A percentile compares a stretch with the other conserved stretches of the same genome.
phyloP scores from a whole-genome alignment of 30 jellyfish, hydroid and myxozoan species.

The Turritopsis rubra region DNA sequence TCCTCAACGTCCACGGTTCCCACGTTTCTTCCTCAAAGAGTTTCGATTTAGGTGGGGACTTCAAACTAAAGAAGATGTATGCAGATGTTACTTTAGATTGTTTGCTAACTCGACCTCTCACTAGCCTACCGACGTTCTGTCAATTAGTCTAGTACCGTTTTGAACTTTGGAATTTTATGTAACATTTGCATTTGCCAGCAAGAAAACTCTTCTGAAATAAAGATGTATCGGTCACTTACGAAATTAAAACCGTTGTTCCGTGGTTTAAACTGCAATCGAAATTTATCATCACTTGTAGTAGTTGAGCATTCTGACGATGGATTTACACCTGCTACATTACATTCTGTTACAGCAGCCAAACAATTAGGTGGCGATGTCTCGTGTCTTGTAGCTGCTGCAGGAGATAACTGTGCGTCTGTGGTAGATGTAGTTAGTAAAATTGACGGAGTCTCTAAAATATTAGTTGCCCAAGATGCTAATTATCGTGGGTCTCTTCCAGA shows the following conservation, averaged over 20 bases:
- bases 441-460: conserved; percentile 60
- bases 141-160: background rate
- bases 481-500: conserved; percentile 89
- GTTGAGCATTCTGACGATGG: conserved; percentile 74
- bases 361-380: conserved; percentile 87
- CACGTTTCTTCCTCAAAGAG: background rate
- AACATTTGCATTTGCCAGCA: background rate
- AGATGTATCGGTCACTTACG: background rate
- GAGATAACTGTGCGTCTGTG: conserved; percentile 72
- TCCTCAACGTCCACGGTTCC: background rate
- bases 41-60: background rate
- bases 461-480: conserved; percentile 69
- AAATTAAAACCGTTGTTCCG: background rate
- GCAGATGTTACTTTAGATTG: background rate
- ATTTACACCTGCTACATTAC: conserved; percentile 51
- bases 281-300: conserved; percentile 80
- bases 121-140: background rate
- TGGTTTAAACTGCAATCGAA: conserved; percentile 17
- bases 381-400: conserved; percentile 74
- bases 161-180: background rate
- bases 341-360: conserved; percentile 93
- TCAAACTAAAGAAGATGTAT: background rate
- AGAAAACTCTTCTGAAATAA: background rate
- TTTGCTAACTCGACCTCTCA: background rate
- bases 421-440: conserved; percentile 67